Base-by-base conservation (phyloP, 2,888 invertebrate genomes). In the Chymomyza fuscimana region DNA sequence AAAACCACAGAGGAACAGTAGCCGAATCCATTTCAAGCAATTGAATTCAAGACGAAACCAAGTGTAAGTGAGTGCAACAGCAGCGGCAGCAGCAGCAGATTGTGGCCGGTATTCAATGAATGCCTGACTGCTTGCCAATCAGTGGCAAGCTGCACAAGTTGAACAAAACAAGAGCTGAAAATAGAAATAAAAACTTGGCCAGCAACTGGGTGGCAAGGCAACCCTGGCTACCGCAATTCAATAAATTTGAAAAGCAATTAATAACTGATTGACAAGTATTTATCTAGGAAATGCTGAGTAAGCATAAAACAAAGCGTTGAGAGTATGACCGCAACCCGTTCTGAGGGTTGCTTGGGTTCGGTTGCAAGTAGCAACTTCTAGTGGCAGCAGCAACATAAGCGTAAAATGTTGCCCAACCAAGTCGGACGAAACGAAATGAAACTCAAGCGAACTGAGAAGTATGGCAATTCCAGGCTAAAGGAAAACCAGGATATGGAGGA, bases 261-360 rank as follows among this genome's bases (percentile, higher is more conserved):
- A 89, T 90, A 90, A 88, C 82, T 89, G 90, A 89, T 89, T 89
- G 90, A 90, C 90, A 90, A 89, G 81, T 87, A 88, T 89, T 88
- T 86, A 88, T 89, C 85, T 77, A 69, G 71, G 68, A 77, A 77
- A 73, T 74, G 68, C 72, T 61, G 65, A 70, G 60, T 10, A 66
- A 65, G 64, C 52, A 69, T 36, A 58, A 40, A 65, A 63, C 52
- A 66, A 65, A 52, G 19, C 46, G 58, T 50, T 67, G 65, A 52
- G 58, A 56, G 9, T 32, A 66, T 67, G 72, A 40, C 51, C 25
- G 50, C 54, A 62, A 73, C 59, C 40, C 40, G 40, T 46, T 46
- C 40, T 1, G 7, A 9, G 36, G 36, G 10, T 40, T 12, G 10
- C 22, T 32, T 9, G 63, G 32, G 72, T 32, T 5, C 5, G 1